Evolutionary conservation across 2,113 vertebrate species (phyloP), one percentile per base, ranked within the genome.

Genomic region (Fregata magnificens): DNA sequence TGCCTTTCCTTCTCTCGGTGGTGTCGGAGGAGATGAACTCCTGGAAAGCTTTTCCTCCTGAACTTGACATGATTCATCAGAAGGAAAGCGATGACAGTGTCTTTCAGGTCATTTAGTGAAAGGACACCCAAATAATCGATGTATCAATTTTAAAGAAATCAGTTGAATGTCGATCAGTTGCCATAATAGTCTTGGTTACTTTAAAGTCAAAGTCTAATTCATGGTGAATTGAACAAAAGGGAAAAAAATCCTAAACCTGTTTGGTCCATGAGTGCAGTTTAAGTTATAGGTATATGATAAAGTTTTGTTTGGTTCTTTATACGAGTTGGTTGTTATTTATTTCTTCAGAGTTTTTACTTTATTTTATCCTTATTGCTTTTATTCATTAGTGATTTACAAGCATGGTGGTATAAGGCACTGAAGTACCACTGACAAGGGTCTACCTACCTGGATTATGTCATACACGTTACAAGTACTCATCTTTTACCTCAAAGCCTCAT

Each of bases 381-480:
- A 31, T 76, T 80, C 44, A 8, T 61, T 16, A 34, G 21, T 40
- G n/a, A 34, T 82, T 87, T 73, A 17, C 5, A 53, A 65, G 12
- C 21, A 40, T 2, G 5, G 34, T 36, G 45, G 20, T 55, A 55
- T 36, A 50, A 82, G 13, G 20, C 28, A 34, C 45, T 59, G 36
- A 58, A 71, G 4, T 40, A 56, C 10, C 22, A 2, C 2, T 24
- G 15, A 38, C 38, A 80, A 29, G 34, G 8, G 6, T 36, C 47
- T 44, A 2, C 20, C 34, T 38, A 15, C 34, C 34, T 58, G 32
- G n/a, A 14, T 42, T 34, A 29, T 79, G 21, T 47, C 53, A 26
- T 7, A 10, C 3, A 2, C 0, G 0, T 50, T 25, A 6, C 10
- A 76, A 70, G 21, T 15, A 36, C 21, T 78, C 1, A 1, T 18